phyloP scores from a whole-genome alignment of 2,888 invertebrate species.

The Chesias legatella region DNA sequence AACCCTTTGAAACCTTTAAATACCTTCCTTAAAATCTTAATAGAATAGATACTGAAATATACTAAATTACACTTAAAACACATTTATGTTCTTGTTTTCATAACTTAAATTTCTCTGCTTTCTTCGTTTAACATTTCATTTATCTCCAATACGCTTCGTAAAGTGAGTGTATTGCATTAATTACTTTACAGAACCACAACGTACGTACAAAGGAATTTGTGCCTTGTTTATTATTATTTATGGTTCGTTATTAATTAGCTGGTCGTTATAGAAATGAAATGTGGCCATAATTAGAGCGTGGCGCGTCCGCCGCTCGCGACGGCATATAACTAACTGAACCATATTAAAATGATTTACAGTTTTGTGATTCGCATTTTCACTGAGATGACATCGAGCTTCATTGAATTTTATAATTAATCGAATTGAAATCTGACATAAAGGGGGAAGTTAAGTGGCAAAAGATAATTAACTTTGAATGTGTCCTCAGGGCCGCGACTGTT shows the following conservation, averaged over 20 bases:
- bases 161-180: conserved; percentile 61
- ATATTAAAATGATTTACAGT: conserved; percentile 68
- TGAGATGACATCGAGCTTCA: conserved; percentile 28
- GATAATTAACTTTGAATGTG: too few relatives aligned
- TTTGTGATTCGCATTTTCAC: conserved; percentile 44
- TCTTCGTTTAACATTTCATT: conserved; percentile 61
- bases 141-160: conserved; percentile 55
- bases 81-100: conserved; percentile 35
- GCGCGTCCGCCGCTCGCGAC: conserved; percentile 57
- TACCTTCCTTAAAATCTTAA: too few relatives aligned
- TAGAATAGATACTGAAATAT: too few relatives aligned
- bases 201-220: conserved; percentile 42
- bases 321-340: conserved; percentile 64
- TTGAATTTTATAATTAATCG: conserved; percentile 7
- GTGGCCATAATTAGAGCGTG: conserved; percentile 68
- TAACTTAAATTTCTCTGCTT: conserved; percentile 66
- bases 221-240: conserved; percentile 53
- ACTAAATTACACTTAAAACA: too few relatives aligned
- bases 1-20: too few relatives aligned
- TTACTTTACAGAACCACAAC: conserved; percentile 49
- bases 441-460: too few relatives aligned
- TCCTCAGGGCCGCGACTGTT: too few relatives aligned
- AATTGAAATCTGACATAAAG: neutral
- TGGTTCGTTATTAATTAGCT: conserved; percentile 47
- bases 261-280: conserved; percentile 69